Evolutionary conservation across 2,888 invertebrate species (phyloP), one percentile per base, ranked within the genome.

Genomic region (Crossocerus cetratus): DNA sequence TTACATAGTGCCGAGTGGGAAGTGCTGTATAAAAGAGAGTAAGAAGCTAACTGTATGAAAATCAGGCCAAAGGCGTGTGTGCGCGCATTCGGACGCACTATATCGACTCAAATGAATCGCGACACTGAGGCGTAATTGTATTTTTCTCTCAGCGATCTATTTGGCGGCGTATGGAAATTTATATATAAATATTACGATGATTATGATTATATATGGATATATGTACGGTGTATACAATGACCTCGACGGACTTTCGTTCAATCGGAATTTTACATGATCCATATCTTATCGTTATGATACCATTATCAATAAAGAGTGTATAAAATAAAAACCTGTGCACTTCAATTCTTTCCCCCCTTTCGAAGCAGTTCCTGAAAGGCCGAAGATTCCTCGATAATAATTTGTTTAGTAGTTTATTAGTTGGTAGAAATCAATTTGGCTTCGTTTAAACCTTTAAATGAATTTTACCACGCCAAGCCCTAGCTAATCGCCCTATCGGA

Each of bases 241-340:
- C 76, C 69, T 65, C 67, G 65, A 71, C 72, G 44, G 63, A 69
- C 66, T 76, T 79, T 66, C 61, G 82, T 79, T 81, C 60, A 68
- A 79, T 66, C 74, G 79, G 68, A 72, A 79, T 80, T 81, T 81
- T 80, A 80, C 81, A 81, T 70, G 74, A 80, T 74, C 71, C 76
- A 76, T 76, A 61, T 81, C 71, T 81, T 68, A 81, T 73, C 78
- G 73, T 80, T 81, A 80, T 64, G 69, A 76, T 60, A 60, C 59
- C 64, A 78, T 81, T 78, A 64, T 69, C 71, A 80, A 81, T 80
- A 80, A 80, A 80, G 71, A 72, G 62, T 49, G 49, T 49, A 49
- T 16, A 16, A 42, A 77, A 72, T 56, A 63, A 53, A 53, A 32
- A 74, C 49, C 54, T 60, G 66, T 22, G 32, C 23, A 14, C 14